phyloP scores from a whole-genome alignment of 1,140 invertebrate genomes.

The Nephila pilipes region DNA sequence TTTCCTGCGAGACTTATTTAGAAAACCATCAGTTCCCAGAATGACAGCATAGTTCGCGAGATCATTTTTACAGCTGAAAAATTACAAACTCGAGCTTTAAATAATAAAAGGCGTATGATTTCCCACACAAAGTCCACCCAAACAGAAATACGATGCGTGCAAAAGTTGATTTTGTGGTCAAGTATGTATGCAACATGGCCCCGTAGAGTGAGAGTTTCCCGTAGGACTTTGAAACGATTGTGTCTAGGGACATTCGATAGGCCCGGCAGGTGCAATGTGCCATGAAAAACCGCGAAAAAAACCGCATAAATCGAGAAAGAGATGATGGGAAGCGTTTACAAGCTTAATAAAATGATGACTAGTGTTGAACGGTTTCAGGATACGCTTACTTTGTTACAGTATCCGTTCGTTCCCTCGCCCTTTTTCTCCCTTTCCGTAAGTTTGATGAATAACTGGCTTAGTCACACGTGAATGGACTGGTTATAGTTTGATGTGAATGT shows the following conservation, averaged over 20 bases:
- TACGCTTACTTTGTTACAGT: neutral
- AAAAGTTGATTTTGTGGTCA: neutral
- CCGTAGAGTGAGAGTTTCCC: neutral
- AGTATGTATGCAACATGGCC: neutral
- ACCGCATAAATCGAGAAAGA: neutral
- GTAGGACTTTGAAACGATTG: neutral
- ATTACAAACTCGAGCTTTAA: neutral
- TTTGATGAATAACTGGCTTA: neutral
- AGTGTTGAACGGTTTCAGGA: neutral
- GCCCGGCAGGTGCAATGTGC: slow-evolving; percentile 16
- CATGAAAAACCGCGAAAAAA: neutral
- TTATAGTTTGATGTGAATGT: too few relatives aligned
- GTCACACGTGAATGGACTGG: neutral
- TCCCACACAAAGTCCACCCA: neutral
- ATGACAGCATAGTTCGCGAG: neutral
- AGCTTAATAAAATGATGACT: slow-evolving; percentile 20
- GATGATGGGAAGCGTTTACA: slow-evolving; percentile 15
- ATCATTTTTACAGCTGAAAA: neutral
- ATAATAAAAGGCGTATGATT: neutral
- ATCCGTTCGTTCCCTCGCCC: neutral
- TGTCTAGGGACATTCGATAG: neutral
- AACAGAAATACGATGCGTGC: neutral
- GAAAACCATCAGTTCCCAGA: too few relatives aligned
- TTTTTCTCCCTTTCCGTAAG: too few relatives aligned
- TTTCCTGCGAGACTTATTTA: too few relatives aligned